These are phyloP conservation scores for Centrocercus urophasianus DNA, from an alignment of 2,113 vertebrate species.

Conservation along the genomic window DNA sequence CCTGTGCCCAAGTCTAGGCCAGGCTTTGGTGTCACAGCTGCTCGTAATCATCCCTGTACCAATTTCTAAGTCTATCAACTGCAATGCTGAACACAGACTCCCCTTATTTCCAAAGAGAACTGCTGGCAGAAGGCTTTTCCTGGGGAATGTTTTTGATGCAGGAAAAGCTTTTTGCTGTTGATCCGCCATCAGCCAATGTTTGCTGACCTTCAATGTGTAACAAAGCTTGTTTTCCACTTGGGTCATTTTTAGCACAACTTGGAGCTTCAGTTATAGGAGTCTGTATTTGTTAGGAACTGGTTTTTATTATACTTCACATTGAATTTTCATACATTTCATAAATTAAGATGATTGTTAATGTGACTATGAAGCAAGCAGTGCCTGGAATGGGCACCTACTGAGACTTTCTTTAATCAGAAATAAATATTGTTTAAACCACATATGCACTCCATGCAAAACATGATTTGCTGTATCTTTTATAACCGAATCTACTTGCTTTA, in stretches of 20 bases:
- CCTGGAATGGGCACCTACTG: neutral
- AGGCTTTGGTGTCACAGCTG: neutral
- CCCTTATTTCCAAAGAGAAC: neutral
- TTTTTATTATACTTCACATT: neutral
- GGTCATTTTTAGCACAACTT: neutral
- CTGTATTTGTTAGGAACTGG: neutral
- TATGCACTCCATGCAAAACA: neutral
- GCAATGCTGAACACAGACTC: neutral
- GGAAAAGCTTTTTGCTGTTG: neutral
- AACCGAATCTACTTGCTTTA: neutral
- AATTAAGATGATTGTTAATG: neutral
- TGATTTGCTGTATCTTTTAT: neutral
- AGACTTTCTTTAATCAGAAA: neutral
- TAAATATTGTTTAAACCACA: neutral
- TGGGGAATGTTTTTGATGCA: accelerated
- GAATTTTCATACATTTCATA: neutral
- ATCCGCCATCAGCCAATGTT: neutral
- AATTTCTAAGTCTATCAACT: neutral
- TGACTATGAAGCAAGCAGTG: neutral
- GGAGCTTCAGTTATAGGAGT: neutral
- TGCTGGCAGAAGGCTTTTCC: neutral
- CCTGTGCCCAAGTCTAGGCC: neutral
- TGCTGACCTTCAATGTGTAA: neutral
- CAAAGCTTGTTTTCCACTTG: neutral
- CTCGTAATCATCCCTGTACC: neutral